These are phyloP conservation scores for Sabatieria punctata DNA, from an alignment of 2,888 invertebrate species.

Conservation along the genomic window DNA sequence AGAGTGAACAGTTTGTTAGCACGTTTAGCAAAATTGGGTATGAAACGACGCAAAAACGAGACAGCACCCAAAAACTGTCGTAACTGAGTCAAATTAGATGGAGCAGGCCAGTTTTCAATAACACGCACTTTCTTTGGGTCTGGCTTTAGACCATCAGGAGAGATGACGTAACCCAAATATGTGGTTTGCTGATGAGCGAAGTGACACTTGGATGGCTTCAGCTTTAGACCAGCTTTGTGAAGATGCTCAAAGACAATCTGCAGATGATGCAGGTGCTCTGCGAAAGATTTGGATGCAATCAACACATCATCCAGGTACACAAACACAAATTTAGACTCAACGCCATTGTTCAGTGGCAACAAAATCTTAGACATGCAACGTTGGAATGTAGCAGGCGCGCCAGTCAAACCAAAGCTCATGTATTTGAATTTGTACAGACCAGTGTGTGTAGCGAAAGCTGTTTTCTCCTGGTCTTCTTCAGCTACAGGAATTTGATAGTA, in stretches of 20 bases:
- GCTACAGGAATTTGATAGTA: constrained; percentile 8
- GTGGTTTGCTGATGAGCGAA: not conserved
- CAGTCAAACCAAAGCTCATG: constrained; percentile 12
- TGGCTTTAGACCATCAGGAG: not conserved
- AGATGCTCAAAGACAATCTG: not conserved
- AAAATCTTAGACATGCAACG: not conserved
- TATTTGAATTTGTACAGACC: constrained; percentile 12
- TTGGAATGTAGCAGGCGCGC: constrained; percentile 13
- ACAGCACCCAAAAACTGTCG: not conserved
- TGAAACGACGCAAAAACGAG: not conserved
- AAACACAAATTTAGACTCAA: not conserved
- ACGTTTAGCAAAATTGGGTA: not conserved
- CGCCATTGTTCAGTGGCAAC: no score
- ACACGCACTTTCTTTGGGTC: not conserved
- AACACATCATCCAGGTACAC: constrained; percentile 1
- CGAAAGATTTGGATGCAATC: not conserved
- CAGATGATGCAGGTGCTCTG: not conserved
- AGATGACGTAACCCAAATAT: not conserved
- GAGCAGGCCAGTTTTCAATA: not conserved
- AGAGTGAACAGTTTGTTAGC: not conserved
- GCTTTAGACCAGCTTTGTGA: not conserved
- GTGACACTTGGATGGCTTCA: not conserved
- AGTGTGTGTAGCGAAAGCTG: constrained; percentile 9
- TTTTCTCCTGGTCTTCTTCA: constrained; percentile 8
- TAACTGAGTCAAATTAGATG: not conserved